Base-by-base conservation (phyloP, 2,888 invertebrate species). In the Callyntrura guangdongensis region DNA sequence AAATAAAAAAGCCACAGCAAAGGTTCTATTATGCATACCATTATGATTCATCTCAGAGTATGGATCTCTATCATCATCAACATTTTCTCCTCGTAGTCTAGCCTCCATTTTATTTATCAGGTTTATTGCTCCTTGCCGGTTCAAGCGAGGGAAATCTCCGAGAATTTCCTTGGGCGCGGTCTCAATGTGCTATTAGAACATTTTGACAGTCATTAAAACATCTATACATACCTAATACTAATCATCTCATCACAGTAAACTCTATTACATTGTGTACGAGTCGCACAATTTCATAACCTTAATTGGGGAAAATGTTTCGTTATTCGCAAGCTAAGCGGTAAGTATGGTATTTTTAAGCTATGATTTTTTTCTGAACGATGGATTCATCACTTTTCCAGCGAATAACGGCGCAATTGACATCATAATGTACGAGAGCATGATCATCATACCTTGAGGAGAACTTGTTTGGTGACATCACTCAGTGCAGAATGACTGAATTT, bases 401-500 rank as follows among this genome's bases (percentile, higher is more conserved):
- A 22, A 64, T 64, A 12, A 25, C 0, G 9, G 64, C 5, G 22
- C 11, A 17, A 17, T 59, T n/a, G n/a, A 59, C 9, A 9, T 64
- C 25, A 25, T 9, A 64, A 64, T 25, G 22, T 36, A 69, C 36
- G 45, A 69, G 36, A 69, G 64, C 45, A 45, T 17, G n/a, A 56
- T 86, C 56, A 25, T 91, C 94, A 94, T 94, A 95, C 96, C 95
- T 95, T 95, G 56, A 96, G 95, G 61, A 96, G 94, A 61, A 96
- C 95, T 94, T 96, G 96, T 94, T 96, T 96, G 91, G 97, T 96
- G 94, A 97, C 97, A 92, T 98, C 98, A 84, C 96, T 97, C n/a
- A 99, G 96, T 0, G 98, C 98, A 94, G 97, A 97, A 95, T 99
- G 99, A 45, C 98, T 98, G 95, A 99, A 99, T 95, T 98, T 98